Evolutionary conservation across 2,888 invertebrate genomes (phyloP).

Genomic region (Drosophila subquinaria): DNA sequence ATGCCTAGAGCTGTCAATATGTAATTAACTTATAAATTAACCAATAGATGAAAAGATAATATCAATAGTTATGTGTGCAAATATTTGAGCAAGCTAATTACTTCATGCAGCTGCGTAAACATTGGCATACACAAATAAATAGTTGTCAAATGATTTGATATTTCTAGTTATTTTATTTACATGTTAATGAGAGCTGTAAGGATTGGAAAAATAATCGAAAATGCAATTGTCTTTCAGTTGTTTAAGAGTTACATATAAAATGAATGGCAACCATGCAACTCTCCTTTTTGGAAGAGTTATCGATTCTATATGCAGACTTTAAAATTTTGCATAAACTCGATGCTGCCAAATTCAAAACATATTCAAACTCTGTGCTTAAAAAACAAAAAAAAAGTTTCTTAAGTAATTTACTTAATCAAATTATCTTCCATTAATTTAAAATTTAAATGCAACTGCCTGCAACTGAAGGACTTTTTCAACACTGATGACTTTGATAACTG

Average conservation of each 20-base stretch:
- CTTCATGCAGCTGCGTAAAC: slow-evolving; percentile 10
- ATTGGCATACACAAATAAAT: slow-evolving; percentile 5
- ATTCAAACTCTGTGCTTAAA: not conserved
- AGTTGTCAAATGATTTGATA: not conserved
- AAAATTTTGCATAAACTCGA: not conserved
- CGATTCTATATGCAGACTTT: not conserved
- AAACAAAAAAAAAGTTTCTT: not conserved
- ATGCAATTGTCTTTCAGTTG: not conserved
- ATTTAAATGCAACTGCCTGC: not conserved
- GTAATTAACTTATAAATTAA: slow-evolving; percentile 1
- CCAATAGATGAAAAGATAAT: slow-evolving; percentile 10
- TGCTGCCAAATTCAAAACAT: not conserved
- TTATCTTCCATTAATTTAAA: not conserved
- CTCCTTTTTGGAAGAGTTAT: too few species aligned
- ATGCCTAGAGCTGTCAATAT: not conserved
- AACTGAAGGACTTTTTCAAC: slow-evolving; percentile 4
- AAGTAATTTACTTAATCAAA: not conserved
- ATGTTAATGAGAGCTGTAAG: not conserved
- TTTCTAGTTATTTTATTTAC: not conserved
- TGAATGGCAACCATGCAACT: not conserved
- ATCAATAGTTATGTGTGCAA: slow-evolving; percentile 3
- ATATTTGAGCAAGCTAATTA: slow-evolving; percentile 13
- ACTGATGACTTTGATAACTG: not conserved
- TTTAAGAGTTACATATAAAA: not conserved
- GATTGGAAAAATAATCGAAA: not conserved